phyloP scores from a whole-genome alignment of 2,888 invertebrate species.

The Odontomyia ornata region DNA sequence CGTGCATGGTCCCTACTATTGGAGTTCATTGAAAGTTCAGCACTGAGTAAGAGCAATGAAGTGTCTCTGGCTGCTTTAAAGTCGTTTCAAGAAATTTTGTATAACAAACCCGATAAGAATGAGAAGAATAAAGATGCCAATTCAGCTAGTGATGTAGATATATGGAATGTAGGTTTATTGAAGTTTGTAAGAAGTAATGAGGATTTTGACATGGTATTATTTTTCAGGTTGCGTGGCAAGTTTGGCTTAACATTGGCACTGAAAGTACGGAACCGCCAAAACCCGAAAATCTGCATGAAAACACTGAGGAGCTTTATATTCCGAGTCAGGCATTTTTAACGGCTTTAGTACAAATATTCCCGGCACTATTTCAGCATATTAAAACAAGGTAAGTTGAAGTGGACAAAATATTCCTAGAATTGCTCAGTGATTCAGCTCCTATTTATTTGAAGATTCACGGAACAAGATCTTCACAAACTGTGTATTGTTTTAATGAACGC shows the following conservation, averaged over 20 bases:
- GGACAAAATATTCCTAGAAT: no score
- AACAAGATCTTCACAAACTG: conserved; percentile 79
- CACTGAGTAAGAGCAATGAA: conserved; percentile 92
- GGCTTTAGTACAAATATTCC: conserved; percentile 94
- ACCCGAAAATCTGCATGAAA: conserved; percentile 57
- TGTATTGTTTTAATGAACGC: conserved; percentile 80
- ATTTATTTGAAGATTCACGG: conserved; percentile 60
- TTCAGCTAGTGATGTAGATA: conserved; percentile 66
- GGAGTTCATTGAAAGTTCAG: conserved; percentile 93
- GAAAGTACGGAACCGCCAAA: conserved; percentile 74
- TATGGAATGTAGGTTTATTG: conserved; percentile 74
- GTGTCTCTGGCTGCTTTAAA: conserved; percentile 95
- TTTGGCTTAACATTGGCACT: conserved; percentile 89
- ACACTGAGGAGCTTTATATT: conserved; percentile 74
- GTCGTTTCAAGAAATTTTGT: conserved; percentile 95
- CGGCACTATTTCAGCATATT: conserved; percentile 91
- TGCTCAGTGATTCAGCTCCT: not conserved
- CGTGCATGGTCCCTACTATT: conserved; percentile 93
- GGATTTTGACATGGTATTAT: not conserved
- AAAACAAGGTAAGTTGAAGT: conserved; percentile 73
- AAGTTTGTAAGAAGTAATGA: not conserved
- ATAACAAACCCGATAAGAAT: conserved; percentile 66
- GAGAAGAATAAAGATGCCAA: conserved; percentile 16
- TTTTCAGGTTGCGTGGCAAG: conserved; percentile 75
- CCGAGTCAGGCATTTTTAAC: conserved; percentile 95